phyloP scores from a whole-genome alignment of 2,888 invertebrate genomes.

The Euclidia mi region DNA sequence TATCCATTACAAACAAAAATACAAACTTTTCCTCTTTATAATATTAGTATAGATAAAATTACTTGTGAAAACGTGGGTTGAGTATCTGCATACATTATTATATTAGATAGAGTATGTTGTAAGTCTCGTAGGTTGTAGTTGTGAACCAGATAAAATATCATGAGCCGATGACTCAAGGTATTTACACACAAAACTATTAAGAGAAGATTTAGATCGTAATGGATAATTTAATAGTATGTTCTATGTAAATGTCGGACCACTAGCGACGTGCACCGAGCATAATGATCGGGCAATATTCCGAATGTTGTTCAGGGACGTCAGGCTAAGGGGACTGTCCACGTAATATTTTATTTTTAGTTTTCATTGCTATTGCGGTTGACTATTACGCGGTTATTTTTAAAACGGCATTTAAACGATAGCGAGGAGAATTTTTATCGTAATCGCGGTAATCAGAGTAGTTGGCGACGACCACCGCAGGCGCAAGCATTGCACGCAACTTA shows the following conservation, averaged over 20 bases:
- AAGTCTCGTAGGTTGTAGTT: not conserved
- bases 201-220: constrained; percentile 56
- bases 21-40: no score
- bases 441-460: constrained; percentile 70
- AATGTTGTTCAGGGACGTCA: constrained; percentile 68
- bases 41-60: no score
- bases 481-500: constrained; percentile 58
- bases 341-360: constrained; percentile 74
- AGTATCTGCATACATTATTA: constrained; percentile 23
- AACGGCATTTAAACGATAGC: constrained; percentile 72
- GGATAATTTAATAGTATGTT: constrained; percentile 62
- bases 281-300: constrained; percentile 67
- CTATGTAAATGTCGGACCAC: constrained; percentile 68
- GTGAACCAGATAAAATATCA: not conserved
- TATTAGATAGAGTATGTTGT: constrained; percentile 18
- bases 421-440: constrained; percentile 75
- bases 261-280: constrained; percentile 57
- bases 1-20: no score
- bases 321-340: constrained; percentile 57
- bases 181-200: constrained; percentile 50
- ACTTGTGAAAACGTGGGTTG: constrained; percentile 41
- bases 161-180: constrained; percentile 25
- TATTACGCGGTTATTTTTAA: constrained; percentile 78
- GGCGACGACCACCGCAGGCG: constrained; percentile 69
- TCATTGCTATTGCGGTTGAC: constrained; percentile 71